These are phyloP conservation scores for Eulemur rufifrons DNA, from an alignment of 2,113 vertebrate species.

Conservation along the genomic window DNA sequence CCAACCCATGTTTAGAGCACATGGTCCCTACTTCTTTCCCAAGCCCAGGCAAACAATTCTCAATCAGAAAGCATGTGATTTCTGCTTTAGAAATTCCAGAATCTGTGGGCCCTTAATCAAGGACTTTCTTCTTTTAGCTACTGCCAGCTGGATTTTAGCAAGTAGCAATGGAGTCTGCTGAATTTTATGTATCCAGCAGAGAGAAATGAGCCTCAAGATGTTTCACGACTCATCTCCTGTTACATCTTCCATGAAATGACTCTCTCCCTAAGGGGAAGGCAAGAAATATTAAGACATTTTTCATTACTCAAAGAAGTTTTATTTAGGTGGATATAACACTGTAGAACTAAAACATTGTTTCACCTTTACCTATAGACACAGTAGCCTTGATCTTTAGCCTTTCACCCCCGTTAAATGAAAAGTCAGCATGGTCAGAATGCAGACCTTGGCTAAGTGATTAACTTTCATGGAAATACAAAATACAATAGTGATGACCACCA, in stretches of 20 bases:
- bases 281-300: background rate
- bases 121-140: background rate
- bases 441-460: background rate
- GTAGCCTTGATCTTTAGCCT: background rate
- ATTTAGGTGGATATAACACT: conserved; percentile 4
- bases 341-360: background rate
- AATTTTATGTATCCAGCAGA: background rate
- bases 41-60: background rate
- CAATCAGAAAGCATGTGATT: background rate
- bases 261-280: background rate
- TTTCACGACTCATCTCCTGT: background rate
- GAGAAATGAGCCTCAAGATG: background rate
- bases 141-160: background rate
- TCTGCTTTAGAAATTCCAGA: conserved; percentile 14
- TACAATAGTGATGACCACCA: background rate
- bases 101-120: background rate
- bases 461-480: background rate
- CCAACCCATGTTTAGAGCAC: background rate
- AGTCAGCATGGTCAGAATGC: background rate
- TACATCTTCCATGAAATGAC: background rate
- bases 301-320: conserved; percentile 47
- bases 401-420: background rate
- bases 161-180: background rate
- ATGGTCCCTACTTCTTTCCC: background rate
- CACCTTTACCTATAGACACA: background rate